Evolutionary conservation across 2,113 vertebrate genomes (phyloP), one percentile per base, ranked within the genome.

Genomic region (Psittacus erithacus): DNA sequence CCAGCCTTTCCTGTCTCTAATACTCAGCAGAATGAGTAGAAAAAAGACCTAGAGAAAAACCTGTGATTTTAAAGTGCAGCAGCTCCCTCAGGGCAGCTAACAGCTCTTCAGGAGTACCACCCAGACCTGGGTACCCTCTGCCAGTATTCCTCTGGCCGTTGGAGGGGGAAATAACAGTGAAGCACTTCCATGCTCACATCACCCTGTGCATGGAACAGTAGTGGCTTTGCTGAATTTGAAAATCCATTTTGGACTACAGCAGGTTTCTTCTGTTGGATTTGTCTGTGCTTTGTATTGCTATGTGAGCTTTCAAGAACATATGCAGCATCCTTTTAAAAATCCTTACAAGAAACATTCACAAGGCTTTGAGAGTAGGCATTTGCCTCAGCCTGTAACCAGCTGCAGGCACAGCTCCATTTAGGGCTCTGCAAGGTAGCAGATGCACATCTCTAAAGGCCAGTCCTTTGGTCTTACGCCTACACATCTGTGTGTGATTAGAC

Each of bases 131-230:
- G 28, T 62, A 5, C 53, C 35, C 19, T 60, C n/a, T 88, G 59
- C 31, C 12, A 0, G 6, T 13, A 7, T 75, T 82, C 53, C 31
- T 47, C 25, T 63, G 57, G 20, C 16, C 50, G 39, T 8, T 38
- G 35, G 35, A 71, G 27, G 19, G 43, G 27, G 38, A 73, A 77
- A 43, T 63, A 70, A 35, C 53, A 82, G 55, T 1, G 0, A 46
- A 74, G 27, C 0, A 0, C 25, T 75, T 38, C 85, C 17, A 3
- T 3, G 57, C 35, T 88, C 55, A 4, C 5, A 2, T 35, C 7
- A 4, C 11, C 23, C 65, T n/a, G 14, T 78, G 39, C 28, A 14
- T 47, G 27, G 33, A 75, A n/a, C 38, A 60, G 10, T 10, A 47
- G 29, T 27, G 24, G 11, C 10, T 87, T 90, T 67, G 22, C 53